Percentiles rank a stretch among this genome's conserved stretches.
Conservation (phyloP, 2,797 vertebrate genomes). For the Thaleichthys pacificus region DNA sequence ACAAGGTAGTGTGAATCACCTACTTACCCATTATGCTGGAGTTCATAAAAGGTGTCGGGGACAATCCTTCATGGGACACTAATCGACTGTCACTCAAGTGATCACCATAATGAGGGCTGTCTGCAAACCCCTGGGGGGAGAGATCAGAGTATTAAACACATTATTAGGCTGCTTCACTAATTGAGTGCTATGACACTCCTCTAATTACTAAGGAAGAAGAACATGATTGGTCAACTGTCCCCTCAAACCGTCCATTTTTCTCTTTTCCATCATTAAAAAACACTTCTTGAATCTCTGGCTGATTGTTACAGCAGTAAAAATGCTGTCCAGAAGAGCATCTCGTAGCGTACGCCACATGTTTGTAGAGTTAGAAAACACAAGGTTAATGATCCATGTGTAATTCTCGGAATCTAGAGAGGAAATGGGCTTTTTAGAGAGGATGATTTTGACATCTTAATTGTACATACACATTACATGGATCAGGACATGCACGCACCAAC, state of each 20-base stretch:
- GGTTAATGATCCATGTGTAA: conserved; percentile 24
- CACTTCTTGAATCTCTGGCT: conserved; percentile 29
- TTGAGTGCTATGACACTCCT: conserved; percentile 80
- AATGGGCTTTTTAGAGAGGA: neutral
- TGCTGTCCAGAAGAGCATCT: conserved; percentile 11
- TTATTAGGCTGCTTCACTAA: conserved; percentile 84
- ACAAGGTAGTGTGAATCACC: conserved; percentile 77
- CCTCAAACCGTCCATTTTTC: conserved; percentile 59
- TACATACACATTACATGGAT: conserved; percentile 6
- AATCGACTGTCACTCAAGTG: conserved; percentile 99
- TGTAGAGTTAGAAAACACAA: conserved; percentile 20
- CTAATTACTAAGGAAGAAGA: conserved; percentile 78
- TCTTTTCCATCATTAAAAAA: conserved; percentile 27
- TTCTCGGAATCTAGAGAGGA: neutral
- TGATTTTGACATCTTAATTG: neutral
- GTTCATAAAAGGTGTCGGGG: conserved; percentile 98
- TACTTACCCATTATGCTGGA: conserved; percentile 98
- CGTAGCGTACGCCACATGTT: conserved; percentile 13
- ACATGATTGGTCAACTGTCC: conserved; percentile 68
- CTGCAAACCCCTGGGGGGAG: conserved; percentile 91
- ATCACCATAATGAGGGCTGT: conserved; percentile 97
- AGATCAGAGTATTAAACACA: conserved; percentile 88
- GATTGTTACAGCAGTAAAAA: conserved; percentile 33
- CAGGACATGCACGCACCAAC: neutral
- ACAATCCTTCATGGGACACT: conserved; percentile 97